These are phyloP conservation scores for Allolobophora icterica DNA, from an alignment of 2,888 invertebrate species.

Conservation along the genomic window DNA sequence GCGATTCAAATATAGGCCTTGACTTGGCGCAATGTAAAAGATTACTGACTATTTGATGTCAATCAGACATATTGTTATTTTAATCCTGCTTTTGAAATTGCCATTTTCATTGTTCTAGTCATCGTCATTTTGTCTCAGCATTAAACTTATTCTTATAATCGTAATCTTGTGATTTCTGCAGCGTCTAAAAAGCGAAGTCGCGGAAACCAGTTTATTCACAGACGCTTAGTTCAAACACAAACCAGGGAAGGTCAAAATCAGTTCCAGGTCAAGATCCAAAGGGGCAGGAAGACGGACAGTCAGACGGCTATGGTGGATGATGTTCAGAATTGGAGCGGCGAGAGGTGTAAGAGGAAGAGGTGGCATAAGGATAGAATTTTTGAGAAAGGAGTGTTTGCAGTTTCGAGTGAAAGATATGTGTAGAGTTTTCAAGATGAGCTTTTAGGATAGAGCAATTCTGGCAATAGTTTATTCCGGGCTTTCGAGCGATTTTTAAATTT, in stretches of 20 bases:
- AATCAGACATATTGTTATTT: not conserved
- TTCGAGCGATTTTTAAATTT: too few species aligned
- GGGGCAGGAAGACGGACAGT: not conserved
- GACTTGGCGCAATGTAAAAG: too few species aligned
- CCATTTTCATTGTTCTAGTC: not conserved
- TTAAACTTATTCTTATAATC: too few species aligned
- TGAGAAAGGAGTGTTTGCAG: not conserved
- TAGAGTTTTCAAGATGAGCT: not conserved
- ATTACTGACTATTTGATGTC: not conserved
- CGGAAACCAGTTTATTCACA: not conserved
- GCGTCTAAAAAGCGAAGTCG: not conserved
- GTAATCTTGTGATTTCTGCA: not conserved
- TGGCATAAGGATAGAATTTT: not conserved
- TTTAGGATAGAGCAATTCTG: not conserved
- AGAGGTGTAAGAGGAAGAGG: not conserved
- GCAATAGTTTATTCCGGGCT: not conserved
- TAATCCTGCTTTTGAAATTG: not conserved
- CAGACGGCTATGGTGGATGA: not conserved
- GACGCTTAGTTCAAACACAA: not conserved
- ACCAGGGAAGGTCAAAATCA: not conserved
- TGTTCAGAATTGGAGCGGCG: not conserved
- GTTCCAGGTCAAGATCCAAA: not conserved
- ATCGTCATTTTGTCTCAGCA: not conserved
- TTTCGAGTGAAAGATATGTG: not conserved
- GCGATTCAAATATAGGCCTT: too few species aligned